Evolutionary conservation across 2,797 vertebrate genomes (phyloP).

Genomic region (Smutsia temminckii): DNA sequence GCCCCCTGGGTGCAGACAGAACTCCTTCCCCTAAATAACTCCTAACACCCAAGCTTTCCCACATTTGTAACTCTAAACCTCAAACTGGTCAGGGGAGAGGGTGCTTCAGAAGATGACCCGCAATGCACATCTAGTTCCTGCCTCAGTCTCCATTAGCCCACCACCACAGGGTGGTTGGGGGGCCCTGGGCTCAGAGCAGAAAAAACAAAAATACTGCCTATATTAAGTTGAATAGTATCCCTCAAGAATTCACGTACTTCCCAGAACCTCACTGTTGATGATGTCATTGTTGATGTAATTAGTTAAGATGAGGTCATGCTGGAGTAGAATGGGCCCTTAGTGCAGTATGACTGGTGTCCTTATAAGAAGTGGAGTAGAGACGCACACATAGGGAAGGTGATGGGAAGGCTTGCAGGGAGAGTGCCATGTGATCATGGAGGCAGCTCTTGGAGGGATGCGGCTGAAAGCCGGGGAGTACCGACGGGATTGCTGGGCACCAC

Average conservation of each 20-base stretch:
- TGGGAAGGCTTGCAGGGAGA: not conserved
- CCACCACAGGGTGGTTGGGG: too few relatives aligned
- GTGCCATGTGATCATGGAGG: not conserved
- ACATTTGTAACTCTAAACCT: not conserved
- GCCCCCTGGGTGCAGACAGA: not conserved
- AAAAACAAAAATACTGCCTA: not conserved
- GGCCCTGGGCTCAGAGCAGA: not conserved
- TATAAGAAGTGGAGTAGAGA: not conserved
- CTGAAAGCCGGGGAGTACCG: not conserved
- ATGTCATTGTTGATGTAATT: not conserved
- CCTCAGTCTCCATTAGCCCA: too few relatives aligned
- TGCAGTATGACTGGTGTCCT: not conserved
- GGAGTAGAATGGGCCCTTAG: not conserved
- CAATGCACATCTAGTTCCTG: not conserved
- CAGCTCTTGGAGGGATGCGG: too few relatives aligned
- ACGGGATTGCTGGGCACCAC: not conserved
- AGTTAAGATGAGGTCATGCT: not conserved
- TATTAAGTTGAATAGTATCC: not conserved
- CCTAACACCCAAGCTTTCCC: not conserved
- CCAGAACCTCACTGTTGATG: not conserved
- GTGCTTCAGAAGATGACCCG: not conserved
- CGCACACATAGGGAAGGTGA: not conserved
- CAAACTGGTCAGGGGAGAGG: not conserved
- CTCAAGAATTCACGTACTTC: not conserved
- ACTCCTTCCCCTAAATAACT: not conserved